Evolutionary conservation across 2,797 vertebrate genomes (phyloP).

Genomic region (Ctenopoma kingsleyae): DNA sequence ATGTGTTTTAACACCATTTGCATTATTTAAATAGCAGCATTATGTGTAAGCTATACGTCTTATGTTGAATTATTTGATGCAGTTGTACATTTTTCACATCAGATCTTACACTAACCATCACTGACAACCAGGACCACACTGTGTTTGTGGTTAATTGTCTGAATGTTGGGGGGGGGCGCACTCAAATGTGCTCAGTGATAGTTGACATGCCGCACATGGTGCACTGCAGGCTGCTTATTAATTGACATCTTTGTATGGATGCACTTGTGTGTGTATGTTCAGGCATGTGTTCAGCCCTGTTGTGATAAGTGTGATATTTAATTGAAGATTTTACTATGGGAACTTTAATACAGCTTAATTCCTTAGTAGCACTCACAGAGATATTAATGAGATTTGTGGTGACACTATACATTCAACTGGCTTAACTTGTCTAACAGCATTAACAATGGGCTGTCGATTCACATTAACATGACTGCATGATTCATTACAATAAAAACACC

Average conservation of each 20-base stretch:
- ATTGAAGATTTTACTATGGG: slow-evolving; percentile 31
- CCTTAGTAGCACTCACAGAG: slow-evolving; percentile 10
- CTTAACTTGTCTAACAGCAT: too few species aligned
- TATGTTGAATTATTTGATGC: not conserved
- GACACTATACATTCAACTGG: slow-evolving; percentile 6
- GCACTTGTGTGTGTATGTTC: slow-evolving; percentile 8
- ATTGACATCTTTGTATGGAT: slow-evolving; percentile 44
- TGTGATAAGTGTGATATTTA: slow-evolving; percentile 24
- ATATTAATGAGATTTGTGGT: slow-evolving; percentile 37
- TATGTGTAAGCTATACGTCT: too few species aligned
- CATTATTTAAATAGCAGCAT: too few species aligned
- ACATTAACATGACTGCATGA: too few species aligned
- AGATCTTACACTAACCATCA: slow-evolving; percentile 10
- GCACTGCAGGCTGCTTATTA: slow-evolving; percentile 44
- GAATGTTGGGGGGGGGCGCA: slow-evolving; percentile 14
- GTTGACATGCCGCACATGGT: slow-evolving; percentile 22
- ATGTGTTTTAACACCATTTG: too few species aligned
- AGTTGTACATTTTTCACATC: slow-evolving; percentile 6
- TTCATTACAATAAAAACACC: too few species aligned
- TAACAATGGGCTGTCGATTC: too few species aligned
- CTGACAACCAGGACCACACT: slow-evolving; percentile 34
- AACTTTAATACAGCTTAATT: slow-evolving; percentile 21
- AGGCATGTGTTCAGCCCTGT: not conserved
- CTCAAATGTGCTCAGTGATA: slow-evolving; percentile 28
- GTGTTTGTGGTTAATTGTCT: slow-evolving; percentile 46